Percentiles rank a stretch among this genome's conserved stretches.
phyloP scores from a whole-genome alignment of 2,113 vertebrate species.

The Galbula dea region DNA sequence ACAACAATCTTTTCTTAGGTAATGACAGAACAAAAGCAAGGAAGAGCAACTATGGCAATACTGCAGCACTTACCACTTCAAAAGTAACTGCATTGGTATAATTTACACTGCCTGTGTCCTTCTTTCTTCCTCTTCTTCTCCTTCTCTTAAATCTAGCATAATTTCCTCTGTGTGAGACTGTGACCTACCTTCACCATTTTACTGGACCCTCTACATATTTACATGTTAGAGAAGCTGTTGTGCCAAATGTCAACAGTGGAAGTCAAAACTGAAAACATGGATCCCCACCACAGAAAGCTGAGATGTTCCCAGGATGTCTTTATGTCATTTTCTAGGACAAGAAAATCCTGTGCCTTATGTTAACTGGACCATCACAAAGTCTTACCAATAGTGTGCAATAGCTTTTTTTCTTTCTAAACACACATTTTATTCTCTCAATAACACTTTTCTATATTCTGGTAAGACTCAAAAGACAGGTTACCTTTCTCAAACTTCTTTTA shows the following conservation, averaged over 20 bases:
- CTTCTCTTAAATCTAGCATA: neutral
- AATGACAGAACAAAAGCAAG: constrained; percentile 70
- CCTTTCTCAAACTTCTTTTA: neutral
- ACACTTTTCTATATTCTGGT: neutral
- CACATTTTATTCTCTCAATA: neutral
- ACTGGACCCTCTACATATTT: neutral
- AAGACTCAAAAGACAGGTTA: neutral
- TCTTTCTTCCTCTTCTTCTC: too few species aligned
- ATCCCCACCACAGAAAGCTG: neutral
- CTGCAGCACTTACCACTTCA: constrained; percentile 69
- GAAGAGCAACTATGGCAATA: constrained; percentile 50
- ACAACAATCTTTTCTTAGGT: constrained; percentile 66
- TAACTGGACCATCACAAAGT: neutral
- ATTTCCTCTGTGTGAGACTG: neutral
- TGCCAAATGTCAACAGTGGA: neutral
- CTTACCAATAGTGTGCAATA: neutral
- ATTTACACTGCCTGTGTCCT: neutral
- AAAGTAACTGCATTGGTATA: constrained; percentile 45
- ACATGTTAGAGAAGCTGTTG: neutral
- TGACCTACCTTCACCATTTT: neutral
- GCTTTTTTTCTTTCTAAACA: neutral
- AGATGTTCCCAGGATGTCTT: neutral
- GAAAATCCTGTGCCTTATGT: neutral
- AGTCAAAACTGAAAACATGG: neutral
- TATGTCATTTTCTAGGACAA: neutral